Evolutionary conservation across 2,113 vertebrate genomes (phyloP), one percentile per base, ranked within the genome.

Genomic region (Orcinus orca): DNA sequence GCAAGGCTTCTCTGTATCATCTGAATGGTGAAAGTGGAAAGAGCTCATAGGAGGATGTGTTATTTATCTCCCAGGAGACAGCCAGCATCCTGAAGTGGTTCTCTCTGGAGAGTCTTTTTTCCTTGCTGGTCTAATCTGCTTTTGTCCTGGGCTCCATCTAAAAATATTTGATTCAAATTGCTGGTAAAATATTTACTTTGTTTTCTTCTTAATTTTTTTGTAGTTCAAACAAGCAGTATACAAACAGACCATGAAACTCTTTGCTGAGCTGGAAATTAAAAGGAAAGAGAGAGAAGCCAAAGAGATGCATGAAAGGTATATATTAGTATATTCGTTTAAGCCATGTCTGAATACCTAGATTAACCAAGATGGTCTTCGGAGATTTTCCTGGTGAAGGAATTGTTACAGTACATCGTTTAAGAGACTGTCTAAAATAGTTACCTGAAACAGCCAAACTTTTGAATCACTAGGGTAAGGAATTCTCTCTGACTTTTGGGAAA

Each of bases 221-320:
- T 98, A 99, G 99, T 99, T 99, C 97, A 99, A 99, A 93, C 99
- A 99, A 97, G 99, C 99, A 15, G 99, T 99, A 1, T 99, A 99
- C 97, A 99, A 99, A 97, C 99, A 99, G 98, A 99, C 99, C 2
- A 99, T 99, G 99, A 99, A 99, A 98, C 99, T 99, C 76, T 99
- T 99, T 94, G 99, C 99, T 88, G 99, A 99, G 97, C 99, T 99
- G 96, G 99, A 99, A 99, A 99, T 99, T 97, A 99, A 99, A 98
- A 99, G 99, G 98, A 99, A 99, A 99, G 99, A 99, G 98, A 99
- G 99, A 98, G 99, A 99, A 98, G 99, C 99, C 26, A 99, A 99
- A 98, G 99, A 99, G 26, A 99, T 99, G 99, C 99, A 99, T 33
- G 99, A 99, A 99, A 99, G 99, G 99, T 99, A 99, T 67, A 60